These are phyloP conservation scores for Silurus meridionalis DNA, from an alignment of 2,113 vertebrate species.

Conservation along the genomic window DNA sequence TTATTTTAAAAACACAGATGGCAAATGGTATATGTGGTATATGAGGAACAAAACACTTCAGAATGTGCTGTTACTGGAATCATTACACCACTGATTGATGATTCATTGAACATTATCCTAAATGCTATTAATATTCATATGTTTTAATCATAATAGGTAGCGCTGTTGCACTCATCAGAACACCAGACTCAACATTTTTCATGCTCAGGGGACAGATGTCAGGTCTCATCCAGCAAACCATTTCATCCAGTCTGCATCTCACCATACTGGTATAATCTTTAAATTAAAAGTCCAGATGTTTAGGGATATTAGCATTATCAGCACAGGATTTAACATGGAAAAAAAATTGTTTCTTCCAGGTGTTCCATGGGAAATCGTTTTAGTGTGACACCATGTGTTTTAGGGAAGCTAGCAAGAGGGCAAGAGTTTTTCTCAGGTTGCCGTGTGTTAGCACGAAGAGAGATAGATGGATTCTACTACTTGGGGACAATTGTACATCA, in stretches of 20 bases:
- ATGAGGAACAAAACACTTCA: background rate
- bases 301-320: background rate
- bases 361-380: conserved; percentile 56
- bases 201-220: conserved; percentile 14
- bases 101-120: too few species aligned
- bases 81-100: background rate
- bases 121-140: background rate
- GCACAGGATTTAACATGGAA: background rate
- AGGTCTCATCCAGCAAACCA: conserved; percentile 16
- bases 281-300: background rate
- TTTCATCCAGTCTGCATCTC: background rate
- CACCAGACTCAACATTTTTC: conserved; percentile 12
- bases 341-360: conserved; percentile 61
- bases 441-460: conserved; percentile 78
- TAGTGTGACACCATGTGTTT: conserved; percentile 37
- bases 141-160: conserved; percentile 35
- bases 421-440: conserved; percentile 57
- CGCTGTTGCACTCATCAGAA: conserved; percentile 36
- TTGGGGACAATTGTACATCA: conserved; percentile 73
- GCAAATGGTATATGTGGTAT: background rate
- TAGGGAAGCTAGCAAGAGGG: conserved; percentile 8
- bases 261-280: conserved; percentile 41
- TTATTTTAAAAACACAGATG: background rate
- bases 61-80: background rate
- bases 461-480: conserved; percentile 81